These are phyloP conservation scores for Halcyon leucocephala DNA, from an alignment of 2,797 vertebrate genomes.

Conservation along the genomic window DNA sequence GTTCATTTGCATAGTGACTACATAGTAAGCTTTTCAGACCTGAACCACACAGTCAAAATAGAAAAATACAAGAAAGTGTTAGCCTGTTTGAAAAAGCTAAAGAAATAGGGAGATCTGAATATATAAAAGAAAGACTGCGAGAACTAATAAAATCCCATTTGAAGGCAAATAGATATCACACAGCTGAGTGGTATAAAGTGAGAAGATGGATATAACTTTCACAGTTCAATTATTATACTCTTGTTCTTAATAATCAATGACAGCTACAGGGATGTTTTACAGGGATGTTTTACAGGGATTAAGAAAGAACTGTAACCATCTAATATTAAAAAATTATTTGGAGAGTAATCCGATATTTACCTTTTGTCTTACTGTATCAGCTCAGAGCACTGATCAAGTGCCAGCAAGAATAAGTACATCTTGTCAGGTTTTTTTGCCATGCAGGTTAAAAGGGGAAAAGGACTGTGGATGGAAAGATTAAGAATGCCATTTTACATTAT, in stretches of 20 bases:
- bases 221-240: not conserved
- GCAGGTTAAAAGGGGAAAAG: not conserved
- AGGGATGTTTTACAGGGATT: not conserved
- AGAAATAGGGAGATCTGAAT: not conserved
- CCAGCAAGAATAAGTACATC: not conserved
- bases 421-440: not conserved
- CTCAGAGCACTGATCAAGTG: not conserved
- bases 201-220: not conserved
- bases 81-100: not conserved
- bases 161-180: not conserved
- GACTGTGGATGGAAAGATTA: not conserved
- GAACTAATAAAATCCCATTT: not conserved
- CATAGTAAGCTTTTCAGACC: not conserved
- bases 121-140: not conserved
- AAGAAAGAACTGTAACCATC: not conserved
- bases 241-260: not conserved
- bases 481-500: not conserved
- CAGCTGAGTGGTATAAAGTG: not conserved
- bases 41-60: not conserved
- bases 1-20: slow-evolving; percentile 38
- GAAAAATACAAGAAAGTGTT: not conserved
- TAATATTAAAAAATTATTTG: not conserved
- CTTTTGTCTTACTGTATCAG: not conserved
- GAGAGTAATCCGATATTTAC: not conserved
- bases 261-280: not conserved